Conservation (phyloP, 35 echinoderm and acorn worm species). For the Apostichopus californicus region DNA sequence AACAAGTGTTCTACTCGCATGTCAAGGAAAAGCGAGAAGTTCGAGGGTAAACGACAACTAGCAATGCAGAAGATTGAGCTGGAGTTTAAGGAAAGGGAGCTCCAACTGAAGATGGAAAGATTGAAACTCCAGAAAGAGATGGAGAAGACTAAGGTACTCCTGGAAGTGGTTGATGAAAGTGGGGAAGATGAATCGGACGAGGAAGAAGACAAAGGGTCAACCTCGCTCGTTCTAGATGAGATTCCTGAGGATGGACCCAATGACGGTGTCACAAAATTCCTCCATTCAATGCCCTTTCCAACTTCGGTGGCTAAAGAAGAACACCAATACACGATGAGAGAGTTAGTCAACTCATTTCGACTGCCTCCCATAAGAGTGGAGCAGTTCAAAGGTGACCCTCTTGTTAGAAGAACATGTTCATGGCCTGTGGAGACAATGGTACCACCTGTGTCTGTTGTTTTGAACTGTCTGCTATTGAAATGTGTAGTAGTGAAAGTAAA, state of each 20-base stretch:
- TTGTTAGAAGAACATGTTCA: too few relatives aligned
- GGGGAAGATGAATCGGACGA: background rate
- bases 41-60: background rate
- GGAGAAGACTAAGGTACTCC: conserved; percentile 24
- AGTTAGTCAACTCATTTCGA: conserved; percentile 39
- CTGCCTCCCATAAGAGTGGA: background rate
- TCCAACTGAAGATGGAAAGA: background rate
- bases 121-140: background rate
- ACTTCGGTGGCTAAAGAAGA: background rate
- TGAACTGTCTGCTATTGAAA: too few relatives aligned
- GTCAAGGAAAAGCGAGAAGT: background rate
- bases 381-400: conserved; percentile 21
- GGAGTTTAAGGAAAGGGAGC: conserved; percentile 40
- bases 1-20: conserved; percentile 14
- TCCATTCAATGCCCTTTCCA: background rate
- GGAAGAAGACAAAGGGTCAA: background rate
- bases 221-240: background rate
- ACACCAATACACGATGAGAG: background rate
- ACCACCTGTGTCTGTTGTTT: too few relatives aligned
- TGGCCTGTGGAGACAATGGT: too few relatives aligned
- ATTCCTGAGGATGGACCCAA: background rate
- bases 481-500: too few relatives aligned
- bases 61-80: conserved; percentile 28
- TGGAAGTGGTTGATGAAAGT: background rate
- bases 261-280: conserved; percentile 20